These are phyloP conservation scores for Meghimatium bilineatum DNA, from an alignment of 2,888 invertebrate species.

Conservation along the genomic window DNA sequence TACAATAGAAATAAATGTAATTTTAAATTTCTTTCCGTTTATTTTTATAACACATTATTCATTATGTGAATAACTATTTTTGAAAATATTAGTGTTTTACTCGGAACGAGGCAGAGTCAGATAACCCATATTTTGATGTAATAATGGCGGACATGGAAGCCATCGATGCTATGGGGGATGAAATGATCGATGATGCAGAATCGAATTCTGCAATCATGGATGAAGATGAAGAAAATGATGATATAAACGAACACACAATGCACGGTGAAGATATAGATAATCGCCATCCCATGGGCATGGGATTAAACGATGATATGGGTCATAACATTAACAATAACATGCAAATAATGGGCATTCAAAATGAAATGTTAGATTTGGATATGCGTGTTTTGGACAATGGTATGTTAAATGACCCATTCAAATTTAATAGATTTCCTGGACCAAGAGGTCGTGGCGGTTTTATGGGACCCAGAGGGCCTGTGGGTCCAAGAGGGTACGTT, in stretches of 20 bases:
- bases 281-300: slow-evolving; percentile 26
- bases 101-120: slow-evolving; percentile 37
- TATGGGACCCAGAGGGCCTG: slow-evolving; percentile 58
- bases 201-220: slow-evolving; percentile 24
- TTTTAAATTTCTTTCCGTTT: no score
- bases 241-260: neutral
- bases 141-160: slow-evolving; percentile 64
- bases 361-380: neutral
- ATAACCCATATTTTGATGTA: neutral
- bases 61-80: no score
- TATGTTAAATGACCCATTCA: slow-evolving; percentile 48
- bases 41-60: no score
- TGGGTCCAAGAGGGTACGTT: slow-evolving; percentile 50
- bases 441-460: slow-evolving; percentile 55
- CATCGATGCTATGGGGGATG: slow-evolving; percentile 64
- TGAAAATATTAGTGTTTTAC: no score
- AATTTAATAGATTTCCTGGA: slow-evolving; percentile 58
- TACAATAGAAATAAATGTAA: no score
- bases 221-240: slow-evolving; percentile 28
- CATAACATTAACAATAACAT: neutral
- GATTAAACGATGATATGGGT: slow-evolving; percentile 15
- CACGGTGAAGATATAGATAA: slow-evolving; percentile 7
- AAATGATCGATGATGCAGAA: slow-evolving; percentile 52
- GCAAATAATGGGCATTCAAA: neutral
- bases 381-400: slow-evolving; percentile 47